Conservation (phyloP, 1,140 invertebrate genomes). For the Ceratina calcarata region DNA sequence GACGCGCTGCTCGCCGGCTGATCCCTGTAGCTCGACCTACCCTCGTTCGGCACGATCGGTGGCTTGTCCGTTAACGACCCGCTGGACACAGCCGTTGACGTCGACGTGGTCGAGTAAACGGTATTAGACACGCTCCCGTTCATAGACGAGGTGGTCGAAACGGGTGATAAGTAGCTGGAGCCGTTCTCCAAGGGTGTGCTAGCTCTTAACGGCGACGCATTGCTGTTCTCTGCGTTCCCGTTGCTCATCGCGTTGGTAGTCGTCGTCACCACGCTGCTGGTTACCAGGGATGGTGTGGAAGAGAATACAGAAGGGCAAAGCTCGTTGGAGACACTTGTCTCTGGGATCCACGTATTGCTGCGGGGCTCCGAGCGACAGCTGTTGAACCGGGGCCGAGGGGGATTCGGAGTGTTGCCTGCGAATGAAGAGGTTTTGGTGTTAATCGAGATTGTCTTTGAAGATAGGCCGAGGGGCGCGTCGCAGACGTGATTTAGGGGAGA, state of each 20-base stretch:
- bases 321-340: constrained; percentile 56
- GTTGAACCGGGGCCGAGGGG: constrained; percentile 79
- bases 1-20: constrained; percentile 87
- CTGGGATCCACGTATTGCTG: constrained; percentile 69
- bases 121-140: constrained; percentile 30
- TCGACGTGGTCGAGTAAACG: constrained; percentile 34
- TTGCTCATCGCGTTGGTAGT: constrained; percentile 57
- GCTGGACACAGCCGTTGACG: constrained; percentile 19
- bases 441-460: not conserved
- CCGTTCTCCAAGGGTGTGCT: constrained; percentile 69
- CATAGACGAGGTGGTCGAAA: constrained; percentile 46
- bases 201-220: constrained; percentile 65
- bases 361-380: constrained; percentile 79
- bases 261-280: constrained; percentile 48
- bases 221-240: constrained; percentile 54
- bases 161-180: constrained; percentile 45
- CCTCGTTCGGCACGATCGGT: constrained; percentile 68
- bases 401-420: constrained; percentile 78
- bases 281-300: constrained; percentile 48
- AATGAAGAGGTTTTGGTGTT: not conserved
- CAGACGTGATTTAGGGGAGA: no score
- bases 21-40: constrained; percentile 80
- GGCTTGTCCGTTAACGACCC: constrained; percentile 69
- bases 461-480: not conserved
- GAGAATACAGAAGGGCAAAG: constrained; percentile 65